Base-by-base conservation (phyloP, 2,888 invertebrate species). In the Clepsis dumicolana region DNA sequence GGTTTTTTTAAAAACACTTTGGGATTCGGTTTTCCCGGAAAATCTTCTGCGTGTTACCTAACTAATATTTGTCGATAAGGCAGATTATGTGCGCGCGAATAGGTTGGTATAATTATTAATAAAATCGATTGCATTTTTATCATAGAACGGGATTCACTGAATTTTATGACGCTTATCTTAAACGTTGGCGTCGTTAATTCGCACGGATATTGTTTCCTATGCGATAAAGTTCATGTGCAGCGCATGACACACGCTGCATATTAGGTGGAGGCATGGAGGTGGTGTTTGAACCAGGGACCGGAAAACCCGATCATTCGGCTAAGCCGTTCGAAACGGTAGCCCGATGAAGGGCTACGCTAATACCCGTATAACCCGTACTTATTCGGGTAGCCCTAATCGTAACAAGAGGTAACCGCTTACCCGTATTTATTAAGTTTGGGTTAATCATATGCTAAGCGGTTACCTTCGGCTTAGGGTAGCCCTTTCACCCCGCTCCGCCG, bases 21-120 rank as follows among this genome's bases (percentile, higher is more conserved):
- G 38, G 12, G 48, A 62, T 48, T 56, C 24, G 21, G 35, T 56
- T 67, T 66, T 54, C 61, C 44, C 25, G 25, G 48, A 66, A 66
- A 62, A n/a, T 27, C 2, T 38, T 21, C 48, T 50, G 56, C 50
- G 35, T 35, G 24, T 38, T 21, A 18, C 25, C 59, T 48, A 18
- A 52, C 59, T 48, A 48, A 48, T 25, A 50, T 29, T 8, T 38
- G 41, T 18, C 44, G 18, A 44, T 44, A 44, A 44, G 44, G 44
- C 44, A 44, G 16, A 44, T 44, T 44, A 29, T 18, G 8, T 50
- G 35, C 25, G 41, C 41, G 48, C 35, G 57, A 57, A 64, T 63
- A 14, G 8, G 16, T 29, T 12, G 5, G 8, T 48, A 48, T 21
- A 18, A n/a, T 21, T 48, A 48, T 48, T 21, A 21, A 12, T 48